phyloP scores from a whole-genome alignment of 2,797 vertebrate species.

The Oryzias sinensis region DNA sequence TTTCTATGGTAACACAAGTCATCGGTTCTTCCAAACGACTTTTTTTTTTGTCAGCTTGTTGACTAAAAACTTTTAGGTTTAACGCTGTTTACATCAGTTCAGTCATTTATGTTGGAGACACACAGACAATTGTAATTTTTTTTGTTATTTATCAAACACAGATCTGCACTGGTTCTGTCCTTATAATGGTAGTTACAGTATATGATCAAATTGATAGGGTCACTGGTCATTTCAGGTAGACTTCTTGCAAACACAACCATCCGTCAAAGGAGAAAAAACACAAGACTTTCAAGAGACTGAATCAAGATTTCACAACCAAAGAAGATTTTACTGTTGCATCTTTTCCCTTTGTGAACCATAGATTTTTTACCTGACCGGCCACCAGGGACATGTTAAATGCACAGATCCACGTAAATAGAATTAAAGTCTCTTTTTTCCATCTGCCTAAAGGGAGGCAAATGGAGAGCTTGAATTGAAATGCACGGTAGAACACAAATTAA shows the following conservation, averaged over 20 bases:
- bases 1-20: too few species aligned
- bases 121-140: too few species aligned
- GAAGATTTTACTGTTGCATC: conserved; percentile 70
- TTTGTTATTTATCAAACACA: too few species aligned
- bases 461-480: conserved; percentile 42
- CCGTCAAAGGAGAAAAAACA: background rate
- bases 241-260: conserved; percentile 4
- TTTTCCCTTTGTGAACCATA: conserved; percentile 57
- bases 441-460: conserved; percentile 46
- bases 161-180: too few species aligned
- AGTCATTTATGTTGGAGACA: too few species aligned
- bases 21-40: too few species aligned
- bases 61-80: too few species aligned
- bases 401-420: conserved; percentile 51
- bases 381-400: conserved; percentile 38
- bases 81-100: too few species aligned
- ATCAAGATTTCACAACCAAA: conserved; percentile 29
- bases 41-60: too few species aligned
- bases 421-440: conserved; percentile 33
- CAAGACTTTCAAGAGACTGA: background rate
- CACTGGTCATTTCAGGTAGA: background rate
- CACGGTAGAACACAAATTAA: conserved; percentile 42
- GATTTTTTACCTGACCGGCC: conserved; percentile 36
- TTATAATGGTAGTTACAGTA: too few species aligned
- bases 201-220: background rate